A percentile compares a stretch with the other conserved stretches of the same genome.
Evolutionary conservation across 2,888 invertebrate genomes (phyloP).

Genomic region (Xestia ashworthii): DNA sequence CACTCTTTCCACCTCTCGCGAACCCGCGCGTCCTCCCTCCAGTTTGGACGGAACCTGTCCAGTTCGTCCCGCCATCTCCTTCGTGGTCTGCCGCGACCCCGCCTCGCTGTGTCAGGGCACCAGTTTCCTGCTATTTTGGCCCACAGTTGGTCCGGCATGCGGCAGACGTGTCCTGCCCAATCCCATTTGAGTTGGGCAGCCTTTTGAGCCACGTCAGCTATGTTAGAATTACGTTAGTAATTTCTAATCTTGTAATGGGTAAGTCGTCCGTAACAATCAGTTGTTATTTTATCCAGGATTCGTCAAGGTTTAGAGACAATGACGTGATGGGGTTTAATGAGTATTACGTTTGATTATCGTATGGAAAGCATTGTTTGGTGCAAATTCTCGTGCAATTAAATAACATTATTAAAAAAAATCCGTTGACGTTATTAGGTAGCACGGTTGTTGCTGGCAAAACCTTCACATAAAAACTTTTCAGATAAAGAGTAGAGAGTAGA

Average conservation of each 20-base stretch:
- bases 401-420: not conserved
- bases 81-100: too few species aligned
- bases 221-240: not conserved
- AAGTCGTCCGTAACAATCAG: not conserved
- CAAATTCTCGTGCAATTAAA: not conserved
- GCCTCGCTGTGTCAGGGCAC: too few species aligned
- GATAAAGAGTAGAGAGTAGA: not conserved
- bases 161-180: too few species aligned
- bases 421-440: not conserved
- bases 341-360: not conserved
- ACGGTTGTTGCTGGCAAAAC: not conserved
- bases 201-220: too few species aligned
- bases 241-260: not conserved
- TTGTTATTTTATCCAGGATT: not conserved
- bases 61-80: too few species aligned
- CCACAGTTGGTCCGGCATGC: too few species aligned
- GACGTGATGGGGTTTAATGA: not conserved
- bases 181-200: too few species aligned
- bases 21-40: too few species aligned
- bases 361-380: not conserved
- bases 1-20: too few species aligned
- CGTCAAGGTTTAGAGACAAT: not conserved
- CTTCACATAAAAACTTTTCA: not conserved
- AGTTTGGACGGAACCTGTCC: too few species aligned
- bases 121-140: too few species aligned